Evolutionary conservation across 2,888 invertebrate genomes (phyloP), one percentile per base, ranked within the genome.

Genomic region (Phortica magna): DNA sequence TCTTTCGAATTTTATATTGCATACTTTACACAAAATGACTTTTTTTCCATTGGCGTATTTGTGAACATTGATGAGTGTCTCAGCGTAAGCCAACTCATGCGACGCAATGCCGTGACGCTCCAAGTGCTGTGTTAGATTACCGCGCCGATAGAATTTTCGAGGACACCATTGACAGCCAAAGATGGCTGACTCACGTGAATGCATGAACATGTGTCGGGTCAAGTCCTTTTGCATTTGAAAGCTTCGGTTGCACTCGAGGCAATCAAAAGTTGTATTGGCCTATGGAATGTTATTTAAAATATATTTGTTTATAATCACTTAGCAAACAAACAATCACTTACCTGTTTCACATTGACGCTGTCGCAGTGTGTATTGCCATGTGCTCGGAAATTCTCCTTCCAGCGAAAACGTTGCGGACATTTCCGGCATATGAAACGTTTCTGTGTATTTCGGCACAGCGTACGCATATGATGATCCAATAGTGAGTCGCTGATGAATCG

Each of bases 381-480:
- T 91, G 91, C 39, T 74, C 89, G 88, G 0, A 91, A 81, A 77
- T 92, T 92, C 9, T 88, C 87, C 14, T 88, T 88, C 92, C 92
- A 92, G 74, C 89, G 89, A 76, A 91, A 92, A 31, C 89, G 88
- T 53, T 89, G 74, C 0, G 90, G 88, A 74, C 92, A 92, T 53
- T 88, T 87, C 14, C 88, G 87, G 68, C 92, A 92, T 31, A 83
- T 80, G 14, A 87, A 89, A 4, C 87, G 83, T 67, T 91, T 91
- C 14, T 84, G 82, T 0, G 53, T 31, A 78, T 91, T 91, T 22
- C 88, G 84, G 76, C 92, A 92, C 53, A 90, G 87, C 83, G 91
- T 80, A 87, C 92, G 88, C 91, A 93, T 57, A 92, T 94, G 94
- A 4, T 93, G 92, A 0, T 92, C 91, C 2, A 94, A 92, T 17